A percentile compares a stretch with the other conserved stretches of the same genome.
Conservation (phyloP, 2,113 vertebrate genomes). For the Siphamia tubifer region DNA sequence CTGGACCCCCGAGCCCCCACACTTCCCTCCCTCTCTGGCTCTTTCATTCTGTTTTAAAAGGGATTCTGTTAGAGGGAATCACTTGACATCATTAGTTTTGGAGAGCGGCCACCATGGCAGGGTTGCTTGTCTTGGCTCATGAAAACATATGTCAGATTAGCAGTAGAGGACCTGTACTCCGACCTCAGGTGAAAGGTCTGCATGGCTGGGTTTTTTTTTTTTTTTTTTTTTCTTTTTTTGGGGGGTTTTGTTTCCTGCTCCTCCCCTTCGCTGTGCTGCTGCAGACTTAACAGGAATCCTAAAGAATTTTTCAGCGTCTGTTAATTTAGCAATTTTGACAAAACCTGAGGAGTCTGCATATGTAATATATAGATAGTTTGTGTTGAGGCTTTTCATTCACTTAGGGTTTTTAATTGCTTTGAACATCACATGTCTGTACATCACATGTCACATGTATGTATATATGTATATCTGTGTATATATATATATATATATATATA, state of each 20-base stretch:
- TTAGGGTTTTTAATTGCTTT: no score
- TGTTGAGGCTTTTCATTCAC: no score
- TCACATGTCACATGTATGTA: no score
- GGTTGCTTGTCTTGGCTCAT: slow-evolving; percentile 77
- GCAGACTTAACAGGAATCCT: background rate
- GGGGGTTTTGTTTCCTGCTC: slow-evolving; percentile 3
- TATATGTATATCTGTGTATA: no score
- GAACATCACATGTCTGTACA: no score
- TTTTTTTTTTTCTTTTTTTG: background rate
- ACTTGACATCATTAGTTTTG: slow-evolving; percentile 85
- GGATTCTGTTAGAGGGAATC: slow-evolving; percentile 77
- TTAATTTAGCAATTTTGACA: background rate
- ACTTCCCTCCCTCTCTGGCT: slow-evolving; percentile 38
- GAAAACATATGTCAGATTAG: slow-evolving; percentile 80
- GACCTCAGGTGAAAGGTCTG: slow-evolving; percentile 80
- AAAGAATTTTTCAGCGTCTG: background rate
- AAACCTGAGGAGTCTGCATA: no score
- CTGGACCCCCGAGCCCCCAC: slow-evolving; percentile 30
- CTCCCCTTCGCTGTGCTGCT: background rate
- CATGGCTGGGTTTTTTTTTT: slow-evolving; percentile 9
- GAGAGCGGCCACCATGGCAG: slow-evolving; percentile 77
- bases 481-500: no score
- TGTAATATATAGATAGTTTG: no score
- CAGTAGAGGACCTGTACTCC: slow-evolving; percentile 54
- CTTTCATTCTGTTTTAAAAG: slow-evolving; percentile 73